Base-by-base conservation (phyloP, 2,113 vertebrate species). In the Tinamus guttatus region DNA sequence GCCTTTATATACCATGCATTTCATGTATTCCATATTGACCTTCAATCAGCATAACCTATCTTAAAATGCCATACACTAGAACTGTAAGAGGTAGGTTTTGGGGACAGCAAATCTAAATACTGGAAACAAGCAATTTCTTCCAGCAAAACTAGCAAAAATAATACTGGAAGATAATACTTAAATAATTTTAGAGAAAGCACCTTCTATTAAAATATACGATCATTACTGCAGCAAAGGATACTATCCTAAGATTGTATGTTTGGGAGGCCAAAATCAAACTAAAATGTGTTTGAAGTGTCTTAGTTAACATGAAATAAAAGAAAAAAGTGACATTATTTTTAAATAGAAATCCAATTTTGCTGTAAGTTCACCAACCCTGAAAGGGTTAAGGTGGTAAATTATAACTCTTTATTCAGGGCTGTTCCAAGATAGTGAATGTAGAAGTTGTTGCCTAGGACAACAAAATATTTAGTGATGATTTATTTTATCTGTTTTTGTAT, bases 391-490 rank as follows among this genome's bases (percentile, higher is more conserved):
- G 47, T 84, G 52, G 28, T 43, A 88, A 91, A 92, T 93, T 76
- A 30, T 6, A 90, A 65, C 36, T 84, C 75, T 91, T 80, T 94
- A 76, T 87, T 64, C 58, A 56, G 21, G 34, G 30, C 63, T 95
- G 34, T 85, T 92, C 65, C 84, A 67, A 95, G 81, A 32, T 81
- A 73, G 30, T 71, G 51, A 89, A 96, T 51, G 86, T n/a, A 87
- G 81, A 94, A 96, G 86, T 83, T 94, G 95, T 97, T 97, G 95
- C 96, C 96, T 84, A 93, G 87, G 88, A 93, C 78, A 96, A 96
- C 85, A 96, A 92, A 96, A 91, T 95, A 87, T 95, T 95, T 95
- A 87, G 89, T 21, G 69, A 92, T 34, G 73, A 47, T 90, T 92
- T 84, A 77, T 93, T 95, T 96, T 47, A 91, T 93, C 85, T 84